phyloP scores from a whole-genome alignment of 2,888 invertebrate species.

The Crematogaster levior region DNA sequence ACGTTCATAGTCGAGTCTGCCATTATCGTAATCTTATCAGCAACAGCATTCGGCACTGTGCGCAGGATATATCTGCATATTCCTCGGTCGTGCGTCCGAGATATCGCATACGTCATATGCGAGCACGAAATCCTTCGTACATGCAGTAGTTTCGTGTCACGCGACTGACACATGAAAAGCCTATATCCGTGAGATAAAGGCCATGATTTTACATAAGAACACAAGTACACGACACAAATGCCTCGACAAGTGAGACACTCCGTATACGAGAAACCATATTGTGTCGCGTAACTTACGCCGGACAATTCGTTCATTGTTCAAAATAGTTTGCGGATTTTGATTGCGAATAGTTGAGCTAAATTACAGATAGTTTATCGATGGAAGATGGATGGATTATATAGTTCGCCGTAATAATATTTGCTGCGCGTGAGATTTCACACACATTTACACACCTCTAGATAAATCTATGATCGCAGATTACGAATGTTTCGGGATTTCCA shows the following conservation, averaged over 20 bases:
- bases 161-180: slow-evolving; percentile 38
- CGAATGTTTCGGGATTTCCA: background rate
- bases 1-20: slow-evolving; percentile 21
- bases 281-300: background rate
- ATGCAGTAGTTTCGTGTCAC: slow-evolving; percentile 27
- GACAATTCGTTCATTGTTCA: slow-evolving; percentile 17
- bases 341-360: slow-evolving; percentile 9
- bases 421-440: background rate
- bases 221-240: slow-evolving; percentile 10
- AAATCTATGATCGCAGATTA: slow-evolving; percentile 4
- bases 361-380: background rate
- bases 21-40: slow-evolving; percentile 45
- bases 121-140: slow-evolving; percentile 32
- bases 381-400: background rate
- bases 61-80: background rate
- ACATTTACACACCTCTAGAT: background rate
- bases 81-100: slow-evolving; percentile 6
- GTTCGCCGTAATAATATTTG: background rate
- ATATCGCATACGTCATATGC: slow-evolving; percentile 31
- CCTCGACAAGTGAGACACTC: background rate
- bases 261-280: background rate
- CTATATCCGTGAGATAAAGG: slow-evolving; percentile 37
- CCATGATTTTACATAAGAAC: slow-evolving; percentile 29
- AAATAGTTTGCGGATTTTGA: slow-evolving; percentile 1
- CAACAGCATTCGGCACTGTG: slow-evolving; percentile 21